These are phyloP conservation scores for Labeo calbasu DNA, from an alignment of 2,797 vertebrate species.

Conservation along the genomic window DNA sequence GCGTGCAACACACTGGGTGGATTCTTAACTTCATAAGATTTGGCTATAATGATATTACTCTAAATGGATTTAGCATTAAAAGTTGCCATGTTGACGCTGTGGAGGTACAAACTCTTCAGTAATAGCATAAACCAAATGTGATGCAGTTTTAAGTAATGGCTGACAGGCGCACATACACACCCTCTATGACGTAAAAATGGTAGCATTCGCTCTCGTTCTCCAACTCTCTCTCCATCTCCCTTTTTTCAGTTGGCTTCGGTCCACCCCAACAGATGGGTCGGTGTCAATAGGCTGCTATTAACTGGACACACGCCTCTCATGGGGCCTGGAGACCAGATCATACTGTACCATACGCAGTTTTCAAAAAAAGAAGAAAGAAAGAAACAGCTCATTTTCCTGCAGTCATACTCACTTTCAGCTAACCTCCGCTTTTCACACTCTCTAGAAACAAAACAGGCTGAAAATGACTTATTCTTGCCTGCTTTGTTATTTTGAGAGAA, in stretches of 20 bases:
- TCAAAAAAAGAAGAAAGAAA: slow-evolving; percentile 61
- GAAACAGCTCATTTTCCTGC: slow-evolving; percentile 59
- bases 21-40: slow-evolving; percentile 22
- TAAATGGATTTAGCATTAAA: slow-evolving; percentile 36
- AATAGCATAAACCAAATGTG: slow-evolving; percentile 15
- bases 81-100: neutral
- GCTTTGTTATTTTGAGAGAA: slow-evolving; percentile 37
- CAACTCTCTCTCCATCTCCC: slow-evolving; percentile 49
- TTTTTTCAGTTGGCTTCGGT: slow-evolving; percentile 76
- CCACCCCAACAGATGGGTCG: slow-evolving; percentile 91
- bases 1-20: slow-evolving; percentile 16
- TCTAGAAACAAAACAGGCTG: slow-evolving; percentile 27
- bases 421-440: slow-evolving; percentile 24
- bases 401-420: slow-evolving; percentile 37
- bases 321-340: slow-evolving; percentile 79
- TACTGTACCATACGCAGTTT: slow-evolving; percentile 55
- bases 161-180: neutral
- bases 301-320: slow-evolving; percentile 85
- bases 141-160: slow-evolving; percentile 11
- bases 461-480: slow-evolving; percentile 33
- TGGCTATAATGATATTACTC: slow-evolving; percentile 26
- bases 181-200: slow-evolving; percentile 48
- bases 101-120: slow-evolving; percentile 2
- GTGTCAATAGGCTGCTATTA: slow-evolving; percentile 94
- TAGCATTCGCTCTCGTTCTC: slow-evolving; percentile 36